Conservation (phyloP, 1,140 invertebrate genomes). For the Ceratina australensis region DNA sequence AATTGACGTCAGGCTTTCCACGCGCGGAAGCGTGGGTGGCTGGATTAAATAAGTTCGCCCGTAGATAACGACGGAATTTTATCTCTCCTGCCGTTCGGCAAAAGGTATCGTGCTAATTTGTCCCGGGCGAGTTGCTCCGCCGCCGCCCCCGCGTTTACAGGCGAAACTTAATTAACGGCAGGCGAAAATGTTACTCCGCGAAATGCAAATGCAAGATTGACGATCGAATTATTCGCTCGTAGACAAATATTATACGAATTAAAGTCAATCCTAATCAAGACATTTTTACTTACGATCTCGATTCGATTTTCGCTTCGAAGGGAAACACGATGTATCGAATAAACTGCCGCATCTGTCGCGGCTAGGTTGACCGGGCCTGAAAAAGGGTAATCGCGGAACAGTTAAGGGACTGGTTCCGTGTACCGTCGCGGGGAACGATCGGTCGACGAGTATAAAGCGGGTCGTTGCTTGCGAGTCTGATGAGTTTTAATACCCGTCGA, state of each 20-base stretch:
- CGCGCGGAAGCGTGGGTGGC: background rate
- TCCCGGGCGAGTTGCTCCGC: too few species aligned
- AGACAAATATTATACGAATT: too few species aligned
- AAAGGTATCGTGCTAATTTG: too few species aligned
- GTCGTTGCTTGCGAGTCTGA: conserved; percentile 42
- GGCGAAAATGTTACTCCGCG: too few species aligned
- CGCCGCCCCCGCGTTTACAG: too few species aligned
- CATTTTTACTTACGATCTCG: too few species aligned
- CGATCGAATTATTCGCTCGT: too few species aligned
- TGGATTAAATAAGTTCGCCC: background rate
- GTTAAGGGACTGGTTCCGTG: conserved; percentile 30
- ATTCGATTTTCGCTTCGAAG: too few species aligned
- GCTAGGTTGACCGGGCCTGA: background rate
- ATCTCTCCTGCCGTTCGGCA: background rate
- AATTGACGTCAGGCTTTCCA: conserved; percentile 21
- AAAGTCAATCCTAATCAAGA: too few species aligned
- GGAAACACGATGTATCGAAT: background rate
- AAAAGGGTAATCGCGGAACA: conserved; percentile 33
- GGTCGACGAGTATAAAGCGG: conserved; percentile 39
- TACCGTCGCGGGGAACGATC: conserved; percentile 21
- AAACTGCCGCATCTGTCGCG: conserved; percentile 6
- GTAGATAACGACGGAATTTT: background rate
- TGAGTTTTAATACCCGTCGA: conserved; percentile 60
- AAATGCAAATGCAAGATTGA: too few species aligned
- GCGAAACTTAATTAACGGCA: too few species aligned